A percentile compares a stretch with the other conserved stretches of the same genome.
These are phyloP conservation scores for Drosophila aldrichi DNA, from an alignment of 2,888 invertebrate genomes.

Conservation along the genomic window DNA sequence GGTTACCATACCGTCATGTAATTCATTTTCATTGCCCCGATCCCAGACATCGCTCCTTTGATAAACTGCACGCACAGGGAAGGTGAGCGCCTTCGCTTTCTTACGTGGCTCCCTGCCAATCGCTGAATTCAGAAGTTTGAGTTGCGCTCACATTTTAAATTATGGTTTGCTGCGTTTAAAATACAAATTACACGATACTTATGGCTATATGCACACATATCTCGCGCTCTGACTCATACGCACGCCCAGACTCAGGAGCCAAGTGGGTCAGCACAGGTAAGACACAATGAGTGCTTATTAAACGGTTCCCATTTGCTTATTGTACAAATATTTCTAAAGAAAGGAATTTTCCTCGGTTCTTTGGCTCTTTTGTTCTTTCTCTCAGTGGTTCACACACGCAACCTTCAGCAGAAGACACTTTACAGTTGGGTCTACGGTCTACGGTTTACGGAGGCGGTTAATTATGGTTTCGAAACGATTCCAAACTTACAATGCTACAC, in stretches of 20 bases:
- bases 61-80: slow-evolving; percentile 69
- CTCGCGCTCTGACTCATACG: slow-evolving; percentile 43
- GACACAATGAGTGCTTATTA: slow-evolving; percentile 71
- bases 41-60: slow-evolving; percentile 39
- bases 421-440: slow-evolving; percentile 8
- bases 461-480: slow-evolving; percentile 32
- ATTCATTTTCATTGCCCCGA: slow-evolving; percentile 49
- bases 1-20: slow-evolving; percentile 49
- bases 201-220: slow-evolving; percentile 1
- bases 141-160: slow-evolving; percentile 59
- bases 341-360: slow-evolving; percentile 6
- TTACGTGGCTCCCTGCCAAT: slow-evolving; percentile 4
- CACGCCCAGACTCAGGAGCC: slow-evolving; percentile 20
- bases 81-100: slow-evolving; percentile 6
- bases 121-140: slow-evolving; percentile 22
- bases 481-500: not conserved
- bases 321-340: slow-evolving; percentile 27
- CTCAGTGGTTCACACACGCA: slow-evolving; percentile 29
- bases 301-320: slow-evolving; percentile 49
- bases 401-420: slow-evolving; percentile 24
- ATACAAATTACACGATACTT: slow-evolving; percentile 66
- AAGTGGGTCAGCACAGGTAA: slow-evolving; percentile 73
- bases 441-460: slow-evolving; percentile 28
- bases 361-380: not conserved
- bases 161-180: slow-evolving; percentile 72